Conservation (phyloP, 1,140 invertebrate genomes). For the Drosophila nikananu region DNA sequence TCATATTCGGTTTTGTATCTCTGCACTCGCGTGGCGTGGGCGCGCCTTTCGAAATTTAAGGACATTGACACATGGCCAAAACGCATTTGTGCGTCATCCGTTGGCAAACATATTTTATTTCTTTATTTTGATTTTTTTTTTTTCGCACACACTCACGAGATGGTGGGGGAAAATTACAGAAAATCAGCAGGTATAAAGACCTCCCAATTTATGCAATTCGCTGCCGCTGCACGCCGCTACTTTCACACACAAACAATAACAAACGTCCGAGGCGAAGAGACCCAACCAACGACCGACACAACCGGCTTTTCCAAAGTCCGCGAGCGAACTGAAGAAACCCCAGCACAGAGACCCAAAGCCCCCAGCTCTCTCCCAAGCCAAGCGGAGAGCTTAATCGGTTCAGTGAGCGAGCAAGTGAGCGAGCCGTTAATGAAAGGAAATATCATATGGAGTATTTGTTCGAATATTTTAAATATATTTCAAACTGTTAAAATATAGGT, state of each 20-base stretch:
- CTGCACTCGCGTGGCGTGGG: constrained; percentile 48
- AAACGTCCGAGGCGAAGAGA: constrained; percentile 33
- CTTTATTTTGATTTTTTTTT: constrained; percentile 1
- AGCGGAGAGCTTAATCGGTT: constrained; percentile 30
- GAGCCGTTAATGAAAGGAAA: not conserved
- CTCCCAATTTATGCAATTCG: constrained; percentile 73
- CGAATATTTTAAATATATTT: not conserved
- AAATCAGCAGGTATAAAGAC: constrained; percentile 41
- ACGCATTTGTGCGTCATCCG: constrained; percentile 71
- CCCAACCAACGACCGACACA: constrained; percentile 22
- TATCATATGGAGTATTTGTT: not conserved
- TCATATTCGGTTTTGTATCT: constrained; percentile 24
- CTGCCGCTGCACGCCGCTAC: constrained; percentile 50
- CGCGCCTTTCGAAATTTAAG: constrained; percentile 63
- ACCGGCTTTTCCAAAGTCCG: constrained; percentile 69
- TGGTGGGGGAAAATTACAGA: constrained; percentile 17
- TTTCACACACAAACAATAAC: constrained; percentile 79
- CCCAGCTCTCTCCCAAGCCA: constrained; percentile 13
- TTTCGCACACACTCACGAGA: constrained; percentile 23
- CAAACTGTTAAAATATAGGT: not conserved
- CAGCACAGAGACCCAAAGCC: constrained; percentile 42
- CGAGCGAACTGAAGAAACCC: constrained; percentile 63
- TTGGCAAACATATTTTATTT: constrained; percentile 30
- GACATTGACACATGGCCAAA: constrained; percentile 73
- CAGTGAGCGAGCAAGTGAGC: not conserved